phyloP scores from a whole-genome alignment of 1,140 invertebrate genomes.

The Drosophila orena region DNA sequence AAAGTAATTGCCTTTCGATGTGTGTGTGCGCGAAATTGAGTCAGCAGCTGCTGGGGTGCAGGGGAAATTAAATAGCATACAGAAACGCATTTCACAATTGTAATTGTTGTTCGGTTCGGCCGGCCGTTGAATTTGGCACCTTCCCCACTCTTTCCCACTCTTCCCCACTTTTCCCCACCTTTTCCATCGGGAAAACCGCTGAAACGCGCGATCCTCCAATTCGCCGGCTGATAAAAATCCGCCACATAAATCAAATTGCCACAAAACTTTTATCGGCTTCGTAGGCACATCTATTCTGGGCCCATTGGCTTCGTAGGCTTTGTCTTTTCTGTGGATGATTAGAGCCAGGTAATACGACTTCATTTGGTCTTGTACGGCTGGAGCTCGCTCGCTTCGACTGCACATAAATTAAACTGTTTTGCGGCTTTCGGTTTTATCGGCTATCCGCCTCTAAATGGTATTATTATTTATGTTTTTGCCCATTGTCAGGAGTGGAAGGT shows the following conservation, averaged over 20 bases:
- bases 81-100: slow-evolving; percentile 65
- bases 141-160: slow-evolving; percentile 45
- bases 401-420: slow-evolving; percentile 38
- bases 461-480: slow-evolving; percentile 36
- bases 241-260: slow-evolving; percentile 57
- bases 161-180: no score
- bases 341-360: slow-evolving; percentile 10
- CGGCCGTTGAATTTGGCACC: slow-evolving; percentile 51
- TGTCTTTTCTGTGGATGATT: slow-evolving; percentile 30
- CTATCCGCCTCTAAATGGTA: slow-evolving; percentile 9
- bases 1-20: slow-evolving; percentile 68
- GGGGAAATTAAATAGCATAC: slow-evolving; percentile 54
- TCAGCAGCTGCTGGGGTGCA: slow-evolving; percentile 39
- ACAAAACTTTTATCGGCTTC: slow-evolving; percentile 37
- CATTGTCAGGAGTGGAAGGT: slow-evolving; percentile 1
- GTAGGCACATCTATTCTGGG: slow-evolving; percentile 23
- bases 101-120: slow-evolving; percentile 41
- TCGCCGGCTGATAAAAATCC: slow-evolving; percentile 35
- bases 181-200: no score
- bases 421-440: slow-evolving; percentile 24
- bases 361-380: slow-evolving; percentile 5
- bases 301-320: neutral
- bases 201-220: neutral
- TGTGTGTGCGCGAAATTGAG: slow-evolving; percentile 62
- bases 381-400: slow-evolving; percentile 7